Evolutionary conservation across 2,888 invertebrate species (phyloP).

Genomic region (Conistra vaccinii): DNA sequence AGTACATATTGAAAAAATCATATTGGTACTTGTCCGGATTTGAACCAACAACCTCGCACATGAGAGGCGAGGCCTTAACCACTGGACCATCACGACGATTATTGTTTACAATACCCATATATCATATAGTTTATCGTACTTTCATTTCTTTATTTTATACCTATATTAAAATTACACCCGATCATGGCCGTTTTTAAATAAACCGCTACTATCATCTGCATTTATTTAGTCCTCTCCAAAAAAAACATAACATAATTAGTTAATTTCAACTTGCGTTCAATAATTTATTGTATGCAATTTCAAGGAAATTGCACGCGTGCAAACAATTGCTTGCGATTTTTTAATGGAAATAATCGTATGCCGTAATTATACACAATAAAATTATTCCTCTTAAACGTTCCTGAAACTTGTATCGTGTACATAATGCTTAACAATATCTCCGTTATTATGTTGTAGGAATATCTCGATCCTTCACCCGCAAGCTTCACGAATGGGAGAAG

Average conservation of each 20-base stretch:
- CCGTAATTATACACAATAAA: neutral
- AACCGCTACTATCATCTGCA: neutral
- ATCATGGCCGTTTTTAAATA: neutral
- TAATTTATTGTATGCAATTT: too few relatives aligned
- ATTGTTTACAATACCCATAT: neutral
- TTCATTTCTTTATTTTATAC: neutral
- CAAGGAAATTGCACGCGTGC: too few relatives aligned
- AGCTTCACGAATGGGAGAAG: constrained; percentile 97
- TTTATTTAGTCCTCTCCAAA: neutral
- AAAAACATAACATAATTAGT: neutral
- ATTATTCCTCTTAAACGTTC: neutral
- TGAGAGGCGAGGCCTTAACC: too few relatives aligned
- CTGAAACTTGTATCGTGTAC: neutral
- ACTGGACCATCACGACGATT: neutral
- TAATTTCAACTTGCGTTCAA: neutral
- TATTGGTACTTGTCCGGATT: too few relatives aligned
- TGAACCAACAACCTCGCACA: too few relatives aligned
- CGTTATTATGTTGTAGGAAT: constrained; percentile 88
- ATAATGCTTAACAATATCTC: neutral
- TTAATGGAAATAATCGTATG: neutral
- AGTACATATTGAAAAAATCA: too few relatives aligned
- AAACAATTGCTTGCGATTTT: neutral
- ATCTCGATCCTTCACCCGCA: constrained; percentile 96
- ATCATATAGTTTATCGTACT: neutral
- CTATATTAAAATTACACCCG: neutral